Percentiles rank a stretch among this genome's conserved stretches.
Evolutionary conservation across 1,140 invertebrate species (phyloP).

Genomic region (Drosophila leontia): DNA sequence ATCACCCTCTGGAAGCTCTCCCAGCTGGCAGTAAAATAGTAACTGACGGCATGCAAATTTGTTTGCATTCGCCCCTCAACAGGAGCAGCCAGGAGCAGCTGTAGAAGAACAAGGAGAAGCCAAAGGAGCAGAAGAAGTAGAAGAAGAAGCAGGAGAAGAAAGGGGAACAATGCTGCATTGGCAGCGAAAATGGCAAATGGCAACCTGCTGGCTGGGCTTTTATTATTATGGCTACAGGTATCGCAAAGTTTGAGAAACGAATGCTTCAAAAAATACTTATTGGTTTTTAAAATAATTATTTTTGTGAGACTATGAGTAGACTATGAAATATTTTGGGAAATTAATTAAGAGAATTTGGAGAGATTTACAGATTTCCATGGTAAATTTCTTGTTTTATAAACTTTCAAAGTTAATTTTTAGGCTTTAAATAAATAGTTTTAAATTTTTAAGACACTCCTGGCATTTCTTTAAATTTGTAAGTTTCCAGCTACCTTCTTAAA

Average conservation of each 20-base stretch:
- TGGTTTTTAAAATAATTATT: constrained; percentile 1
- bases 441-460: too few relatives aligned
- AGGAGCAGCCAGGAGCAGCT: constrained; percentile 29
- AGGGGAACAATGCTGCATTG: constrained; percentile 63
- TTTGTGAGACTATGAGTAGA: neutral
- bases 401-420: too few relatives aligned
- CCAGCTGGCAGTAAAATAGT: constrained; percentile 82
- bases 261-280: too few relatives aligned
- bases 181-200: constrained; percentile 66
- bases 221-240: constrained; percentile 72
- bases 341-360: too few relatives aligned
- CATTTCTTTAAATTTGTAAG: too few relatives aligned
- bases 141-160: constrained; percentile 26
- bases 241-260: neutral
- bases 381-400: too few relatives aligned
- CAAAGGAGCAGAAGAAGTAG: constrained; percentile 7
- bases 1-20: constrained; percentile 38
- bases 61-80: constrained; percentile 73
- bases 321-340: neutral
- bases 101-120: constrained; percentile 32
- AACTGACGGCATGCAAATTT: constrained; percentile 84
- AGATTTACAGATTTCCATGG: too few relatives aligned
- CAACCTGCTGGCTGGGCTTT: constrained; percentile 75
- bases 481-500: too few relatives aligned
- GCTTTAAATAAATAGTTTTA: too few relatives aligned